phyloP scores from a whole-genome alignment of 2,888 invertebrate genomes.

The Strigamia crassipes region DNA sequence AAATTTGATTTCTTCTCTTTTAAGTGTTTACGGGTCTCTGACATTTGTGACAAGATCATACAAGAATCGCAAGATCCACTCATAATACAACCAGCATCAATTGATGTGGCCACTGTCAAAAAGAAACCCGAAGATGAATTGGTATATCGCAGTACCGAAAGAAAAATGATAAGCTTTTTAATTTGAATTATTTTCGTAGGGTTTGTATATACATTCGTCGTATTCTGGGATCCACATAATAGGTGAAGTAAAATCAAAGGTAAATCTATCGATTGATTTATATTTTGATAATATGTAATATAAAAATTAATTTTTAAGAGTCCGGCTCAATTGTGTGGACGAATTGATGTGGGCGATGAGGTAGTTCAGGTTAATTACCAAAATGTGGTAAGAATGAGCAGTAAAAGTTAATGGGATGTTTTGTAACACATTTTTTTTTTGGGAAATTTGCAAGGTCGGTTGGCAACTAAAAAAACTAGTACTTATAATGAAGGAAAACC shows the following conservation, averaged over 20 bases:
- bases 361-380: conserved; percentile 82
- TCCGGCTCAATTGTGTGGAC: conserved; percentile 87
- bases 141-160: too few relatives aligned
- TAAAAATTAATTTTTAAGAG: conserved; percentile 70
- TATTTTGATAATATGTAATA: too few relatives aligned
- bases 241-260: conserved; percentile 75
- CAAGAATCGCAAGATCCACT: conserved; percentile 82
- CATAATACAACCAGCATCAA: conserved; percentile 86
- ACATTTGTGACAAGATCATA: conserved; percentile 82
- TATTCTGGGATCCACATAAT: conserved; percentile 78
- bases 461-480: conserved; percentile 80
- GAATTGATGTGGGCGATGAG: conserved; percentile 94
- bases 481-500: conserved; percentile 71
- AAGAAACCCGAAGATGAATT: conserved; percentile 82
- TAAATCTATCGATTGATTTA: too few relatives aligned
- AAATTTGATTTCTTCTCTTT: conserved; percentile 60
- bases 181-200: too few relatives aligned
- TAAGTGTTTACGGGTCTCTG: conserved; percentile 73
- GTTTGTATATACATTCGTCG: conserved; percentile 85
- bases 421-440: conserved; percentile 29
- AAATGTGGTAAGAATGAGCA: conserved; percentile 61
- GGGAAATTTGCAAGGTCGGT: conserved; percentile 66
- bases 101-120: conserved; percentile 83
- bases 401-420: not conserved
- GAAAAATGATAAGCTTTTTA: too few relatives aligned